phyloP scores from a whole-genome alignment of 2,797 vertebrate species.

The Esox lucius region DNA sequence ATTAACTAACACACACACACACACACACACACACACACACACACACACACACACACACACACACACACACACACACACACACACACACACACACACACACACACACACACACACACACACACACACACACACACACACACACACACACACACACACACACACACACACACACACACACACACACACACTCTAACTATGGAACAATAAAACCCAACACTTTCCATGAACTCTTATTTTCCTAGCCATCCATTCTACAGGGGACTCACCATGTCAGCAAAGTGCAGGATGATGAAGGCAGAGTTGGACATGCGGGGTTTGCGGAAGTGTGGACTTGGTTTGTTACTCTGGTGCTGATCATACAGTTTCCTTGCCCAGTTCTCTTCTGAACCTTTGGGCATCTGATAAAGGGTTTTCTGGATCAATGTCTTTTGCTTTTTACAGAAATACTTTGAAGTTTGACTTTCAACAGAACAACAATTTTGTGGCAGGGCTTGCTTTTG shows the following conservation, averaged over 20 bases:
- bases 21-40: no score
- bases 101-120: no score
- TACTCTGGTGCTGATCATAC: conserved; percentile 71
- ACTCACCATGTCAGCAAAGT: conserved; percentile 79
- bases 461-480: neutral
- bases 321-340: conserved; percentile 69
- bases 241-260: neutral
- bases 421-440: neutral
- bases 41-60: no score
- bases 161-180: no score
- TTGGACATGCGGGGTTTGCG: conserved; percentile 75
- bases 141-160: no score
- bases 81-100: no score
- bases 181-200: neutral
- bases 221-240: neutral
- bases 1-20: no score
- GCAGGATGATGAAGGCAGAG: conserved; percentile 74
- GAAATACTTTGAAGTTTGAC: neutral
- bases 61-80: no score
- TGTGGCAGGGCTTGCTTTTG: neutral
- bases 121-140: no score
- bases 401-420: conserved; percentile 3
- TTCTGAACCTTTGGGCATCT: conserved; percentile 84
- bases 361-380: conserved; percentile 80
- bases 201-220: neutral